Percentiles rank a stretch among this genome's conserved stretches.
Evolutionary conservation across 2,888 invertebrate species (phyloP).

Genomic region (Drosophila siamana): DNA sequence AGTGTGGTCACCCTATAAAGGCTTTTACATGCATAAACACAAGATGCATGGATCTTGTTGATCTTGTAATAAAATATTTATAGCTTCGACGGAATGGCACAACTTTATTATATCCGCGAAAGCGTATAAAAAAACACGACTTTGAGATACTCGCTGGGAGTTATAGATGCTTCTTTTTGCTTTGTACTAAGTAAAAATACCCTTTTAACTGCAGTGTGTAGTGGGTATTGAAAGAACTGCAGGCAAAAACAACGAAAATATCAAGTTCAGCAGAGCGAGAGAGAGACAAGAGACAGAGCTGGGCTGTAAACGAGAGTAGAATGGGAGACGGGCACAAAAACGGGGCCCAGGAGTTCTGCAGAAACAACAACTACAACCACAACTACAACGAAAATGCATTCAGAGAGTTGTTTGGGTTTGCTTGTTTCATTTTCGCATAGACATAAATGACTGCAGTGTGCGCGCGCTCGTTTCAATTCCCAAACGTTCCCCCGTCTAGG

Average conservation of each 20-base stretch:
- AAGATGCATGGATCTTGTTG: constrained; percentile 1
- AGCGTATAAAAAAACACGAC: constrained; percentile 17
- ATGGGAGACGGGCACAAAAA: constrained; percentile 1
- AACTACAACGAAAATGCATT: constrained; percentile 53
- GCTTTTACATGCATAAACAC: neutral
- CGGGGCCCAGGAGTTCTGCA: constrained; percentile 16
- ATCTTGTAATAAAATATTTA: constrained; percentile 16
- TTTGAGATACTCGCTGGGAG: neutral
- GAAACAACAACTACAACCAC: constrained; percentile 42
- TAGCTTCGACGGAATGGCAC: constrained; percentile 4
- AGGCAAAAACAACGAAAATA: constrained; percentile 31
- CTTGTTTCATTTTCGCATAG: constrained; percentile 37
- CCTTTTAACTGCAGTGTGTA: neutral
- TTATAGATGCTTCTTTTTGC: neutral
- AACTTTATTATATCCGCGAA: constrained; percentile 12
- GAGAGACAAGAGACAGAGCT: neutral
- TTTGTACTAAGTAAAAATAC: neutral
- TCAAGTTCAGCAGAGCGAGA: constrained; percentile 57
- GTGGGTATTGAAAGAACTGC: constrained; percentile 4
- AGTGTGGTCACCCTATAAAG: neutral
- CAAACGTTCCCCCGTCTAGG: constrained; percentile 52
- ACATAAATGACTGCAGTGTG: constrained; percentile 22
- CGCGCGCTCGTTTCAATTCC: constrained; percentile 59
- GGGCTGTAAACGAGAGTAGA: constrained; percentile 5
- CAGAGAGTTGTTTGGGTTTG: constrained; percentile 12